Conservation (phyloP, 2,113 vertebrate species). For the Marmota monax region DNA sequence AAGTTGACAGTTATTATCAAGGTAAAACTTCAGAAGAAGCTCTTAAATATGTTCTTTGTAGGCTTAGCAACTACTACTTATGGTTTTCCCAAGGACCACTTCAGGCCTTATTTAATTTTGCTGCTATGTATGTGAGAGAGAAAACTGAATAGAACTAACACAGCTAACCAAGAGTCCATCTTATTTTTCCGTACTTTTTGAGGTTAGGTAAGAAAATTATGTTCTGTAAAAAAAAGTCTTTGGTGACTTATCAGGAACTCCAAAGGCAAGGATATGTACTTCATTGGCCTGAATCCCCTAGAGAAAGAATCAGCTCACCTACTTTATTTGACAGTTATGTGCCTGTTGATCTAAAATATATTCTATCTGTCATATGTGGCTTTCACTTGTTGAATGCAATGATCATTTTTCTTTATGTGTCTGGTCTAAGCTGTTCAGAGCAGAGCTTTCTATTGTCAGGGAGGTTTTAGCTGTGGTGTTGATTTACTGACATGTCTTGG, state of each 20-base stretch:
- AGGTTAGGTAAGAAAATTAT: slow-evolving; percentile 50
- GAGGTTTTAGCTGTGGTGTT: neutral
- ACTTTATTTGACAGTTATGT: slow-evolving; percentile 41
- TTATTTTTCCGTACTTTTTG: slow-evolving; percentile 5
- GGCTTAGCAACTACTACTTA: neutral
- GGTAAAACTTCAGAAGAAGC: slow-evolving; percentile 41
- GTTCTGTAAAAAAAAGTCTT: neutral
- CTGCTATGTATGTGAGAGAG: neutral
- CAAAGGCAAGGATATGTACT: neutral
- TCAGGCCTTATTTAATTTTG: neutral
- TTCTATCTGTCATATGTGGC: slow-evolving; percentile 37
- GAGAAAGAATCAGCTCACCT: neutral
- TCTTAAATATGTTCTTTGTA: neutral
- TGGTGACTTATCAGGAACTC: neutral
- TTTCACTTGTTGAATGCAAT: neutral
- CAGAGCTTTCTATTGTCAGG: neutral
- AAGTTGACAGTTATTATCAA: slow-evolving; percentile 20
- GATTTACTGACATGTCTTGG: neutral
- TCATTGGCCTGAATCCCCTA: neutral
- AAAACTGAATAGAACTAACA: slow-evolving; percentile 8
- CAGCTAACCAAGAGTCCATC: neutral
- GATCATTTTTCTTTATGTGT: neutral
- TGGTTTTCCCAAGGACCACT: slow-evolving; percentile 47
- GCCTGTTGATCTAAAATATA: slow-evolving; percentile 1
- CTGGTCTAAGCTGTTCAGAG: neutral